These are phyloP conservation scores for Clunio marinus DNA, from an alignment of 2,888 invertebrate species.

Conservation along the genomic window DNA sequence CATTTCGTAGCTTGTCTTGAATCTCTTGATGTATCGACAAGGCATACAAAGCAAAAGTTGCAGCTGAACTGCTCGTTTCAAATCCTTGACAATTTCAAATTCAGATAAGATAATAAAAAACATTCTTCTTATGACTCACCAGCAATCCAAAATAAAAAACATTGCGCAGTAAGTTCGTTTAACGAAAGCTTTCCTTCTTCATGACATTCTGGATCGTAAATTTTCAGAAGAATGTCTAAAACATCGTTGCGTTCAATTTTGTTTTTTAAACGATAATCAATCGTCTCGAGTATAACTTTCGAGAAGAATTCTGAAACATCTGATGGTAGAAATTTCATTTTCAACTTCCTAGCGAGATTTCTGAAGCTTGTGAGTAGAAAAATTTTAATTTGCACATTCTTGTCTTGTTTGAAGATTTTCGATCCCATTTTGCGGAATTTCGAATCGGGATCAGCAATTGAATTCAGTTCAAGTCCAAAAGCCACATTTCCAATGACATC, in stretches of 20 bases:
- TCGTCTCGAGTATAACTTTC: constrained; percentile 52
- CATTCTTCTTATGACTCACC: too few species aligned
- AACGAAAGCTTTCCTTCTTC: constrained; percentile 25
- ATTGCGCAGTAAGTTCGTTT: constrained; percentile 27
- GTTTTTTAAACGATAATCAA: constrained; percentile 51
- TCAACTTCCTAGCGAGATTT: constrained; percentile 40
- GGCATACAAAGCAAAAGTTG: neutral
- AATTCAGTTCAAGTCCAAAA: constrained; percentile 48
- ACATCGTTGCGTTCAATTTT: constrained; percentile 27
- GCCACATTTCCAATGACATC: constrained; percentile 54
- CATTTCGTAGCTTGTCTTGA: constrained; percentile 45
- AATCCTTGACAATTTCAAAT: too few species aligned
- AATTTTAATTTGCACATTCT: neutral
- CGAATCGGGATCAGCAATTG: constrained; percentile 44
- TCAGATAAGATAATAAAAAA: too few species aligned
- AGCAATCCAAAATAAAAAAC: constrained; percentile 44
- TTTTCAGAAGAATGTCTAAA: neutral
- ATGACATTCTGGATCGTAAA: neutral
- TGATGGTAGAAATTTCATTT: constrained; percentile 43
- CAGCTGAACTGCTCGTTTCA: neutral
- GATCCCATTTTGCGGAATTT: constrained; percentile 51
- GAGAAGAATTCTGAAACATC: constrained; percentile 52
- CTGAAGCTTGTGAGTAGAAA: neutral
- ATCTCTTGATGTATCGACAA: neutral
- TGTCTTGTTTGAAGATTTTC: constrained; percentile 43